Base-by-base conservation (phyloP, 2,888 invertebrate genomes). In the Theretra japonica region DNA sequence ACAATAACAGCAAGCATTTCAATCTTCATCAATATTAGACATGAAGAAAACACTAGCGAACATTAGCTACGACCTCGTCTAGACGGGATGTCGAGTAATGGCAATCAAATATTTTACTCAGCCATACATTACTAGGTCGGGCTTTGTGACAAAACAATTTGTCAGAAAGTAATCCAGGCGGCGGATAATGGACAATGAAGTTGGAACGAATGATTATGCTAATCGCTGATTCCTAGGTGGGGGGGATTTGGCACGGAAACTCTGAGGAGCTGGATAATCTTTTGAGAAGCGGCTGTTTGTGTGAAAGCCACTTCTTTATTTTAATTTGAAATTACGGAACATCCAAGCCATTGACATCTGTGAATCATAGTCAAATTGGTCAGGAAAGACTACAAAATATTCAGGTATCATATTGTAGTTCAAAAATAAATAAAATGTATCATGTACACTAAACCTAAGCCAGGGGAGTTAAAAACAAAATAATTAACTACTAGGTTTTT, bases 51-150 rank as follows among this genome's bases (percentile, higher is more conserved):
- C 33, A 58, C 30, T 59, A 6, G 30, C 23, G 41, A 48, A 69
- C 71, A 69, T 75, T 62, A 65, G 30, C 53, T 70, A 23, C 58
- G 69, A 70, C 74, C 70, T 33, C 69, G 76, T 76, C 76, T 76
- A 76, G 76, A 74, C 74, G 70, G 70, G 72, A 73, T 53, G 73
- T 72, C 76, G 72, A 69, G 70, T 65, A 74, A 73, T 69, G 68
- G 70, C 73, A 56, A 74, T 73, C 72, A 74, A 75, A 74, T 75
- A 72, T 72, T 76, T 74, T 74, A 74, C 74, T 73, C 70, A 73
- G 41, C 30, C 69, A 70, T 58, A 70, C 69, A 70, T 70, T 70
- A 68, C 72, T 72, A 70, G 73, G 71, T 30, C 68, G 62, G 68
- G 41, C 68, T 58, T 70, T 58, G 70, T 70, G 33, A 30, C 68